phyloP scores from a whole-genome alignment of 2,797 vertebrate genomes.

The Valencia hispanica region DNA sequence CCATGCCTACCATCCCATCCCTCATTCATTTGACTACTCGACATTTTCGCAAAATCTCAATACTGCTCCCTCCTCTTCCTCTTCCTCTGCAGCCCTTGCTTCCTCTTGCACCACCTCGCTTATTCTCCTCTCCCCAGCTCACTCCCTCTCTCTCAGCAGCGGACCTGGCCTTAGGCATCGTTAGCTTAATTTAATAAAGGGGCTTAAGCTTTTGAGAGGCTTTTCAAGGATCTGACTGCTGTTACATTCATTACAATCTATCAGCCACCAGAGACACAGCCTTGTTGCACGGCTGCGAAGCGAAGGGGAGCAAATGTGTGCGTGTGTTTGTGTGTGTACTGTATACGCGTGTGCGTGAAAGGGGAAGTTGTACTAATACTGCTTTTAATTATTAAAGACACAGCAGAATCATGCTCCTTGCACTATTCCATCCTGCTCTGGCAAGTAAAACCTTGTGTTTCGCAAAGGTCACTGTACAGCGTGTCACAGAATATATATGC shows the following conservation, averaged over 20 bases:
- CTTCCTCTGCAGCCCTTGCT: constrained; percentile 56
- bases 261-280: constrained; percentile 83
- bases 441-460: constrained; percentile 6
- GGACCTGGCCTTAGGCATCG: constrained; percentile 81
- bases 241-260: constrained; percentile 86
- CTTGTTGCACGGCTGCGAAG: constrained; percentile 72
- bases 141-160: constrained; percentile 56
- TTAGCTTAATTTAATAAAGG: constrained; percentile 86
- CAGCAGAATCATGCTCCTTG: constrained; percentile 37
- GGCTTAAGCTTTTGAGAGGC: constrained; percentile 85
- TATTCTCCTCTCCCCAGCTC: constrained; percentile 36
- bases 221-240: constrained; percentile 85
- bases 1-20: constrained; percentile 23
- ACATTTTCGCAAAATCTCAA: constrained; percentile 59
- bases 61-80: constrained; percentile 40
- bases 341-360: background rate
- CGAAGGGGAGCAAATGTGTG: constrained; percentile 34
- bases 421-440: constrained; percentile 21
- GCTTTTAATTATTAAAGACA: constrained; percentile 48
- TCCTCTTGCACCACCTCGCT: constrained; percentile 42
- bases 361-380: constrained; percentile 32
- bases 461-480: background rate
- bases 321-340: background rate
- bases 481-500: background rate
- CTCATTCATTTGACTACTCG: constrained; percentile 60